phyloP scores from a whole-genome alignment of 2,888 invertebrate species.

The Acanthosepion pharaonis region DNA sequence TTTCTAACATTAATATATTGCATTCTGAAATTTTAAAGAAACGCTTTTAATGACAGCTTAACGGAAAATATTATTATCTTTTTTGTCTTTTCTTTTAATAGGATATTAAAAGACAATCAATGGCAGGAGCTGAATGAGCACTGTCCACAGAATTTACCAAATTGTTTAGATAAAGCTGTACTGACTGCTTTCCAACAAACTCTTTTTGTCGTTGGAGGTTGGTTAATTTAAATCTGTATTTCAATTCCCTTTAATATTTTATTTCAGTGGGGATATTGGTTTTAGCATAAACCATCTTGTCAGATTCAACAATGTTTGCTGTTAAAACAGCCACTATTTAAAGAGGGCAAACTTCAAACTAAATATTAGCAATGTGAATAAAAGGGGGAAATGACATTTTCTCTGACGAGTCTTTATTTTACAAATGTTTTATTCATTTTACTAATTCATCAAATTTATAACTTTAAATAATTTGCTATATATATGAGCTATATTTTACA shows the following conservation, averaged over 20 bases:
- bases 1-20: too few relatives aligned
- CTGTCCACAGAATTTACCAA: not conserved
- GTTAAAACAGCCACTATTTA: too few relatives aligned
- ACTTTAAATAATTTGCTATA: too few relatives aligned
- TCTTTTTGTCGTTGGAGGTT: slow-evolving; percentile 23
- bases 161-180: not conserved
- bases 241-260: not conserved
- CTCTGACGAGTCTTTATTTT: too few relatives aligned
- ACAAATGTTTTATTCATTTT: too few relatives aligned
- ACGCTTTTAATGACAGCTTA: not conserved
- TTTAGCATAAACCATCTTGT: not conserved
- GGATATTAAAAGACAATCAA: not conserved
- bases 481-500: too few relatives aligned
- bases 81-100: not conserved
- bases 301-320: not conserved
- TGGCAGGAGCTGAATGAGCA: not conserved
- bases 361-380: too few relatives aligned
- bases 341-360: too few relatives aligned
- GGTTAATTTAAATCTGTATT: not conserved
- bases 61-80: not conserved
- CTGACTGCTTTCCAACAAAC: not conserved
- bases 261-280: not conserved
- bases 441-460: too few relatives aligned
- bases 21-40: not conserved
- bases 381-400: too few relatives aligned